phyloP scores from a whole-genome alignment of 2,113 vertebrate genomes.

The Xenopus laevis region DNA sequence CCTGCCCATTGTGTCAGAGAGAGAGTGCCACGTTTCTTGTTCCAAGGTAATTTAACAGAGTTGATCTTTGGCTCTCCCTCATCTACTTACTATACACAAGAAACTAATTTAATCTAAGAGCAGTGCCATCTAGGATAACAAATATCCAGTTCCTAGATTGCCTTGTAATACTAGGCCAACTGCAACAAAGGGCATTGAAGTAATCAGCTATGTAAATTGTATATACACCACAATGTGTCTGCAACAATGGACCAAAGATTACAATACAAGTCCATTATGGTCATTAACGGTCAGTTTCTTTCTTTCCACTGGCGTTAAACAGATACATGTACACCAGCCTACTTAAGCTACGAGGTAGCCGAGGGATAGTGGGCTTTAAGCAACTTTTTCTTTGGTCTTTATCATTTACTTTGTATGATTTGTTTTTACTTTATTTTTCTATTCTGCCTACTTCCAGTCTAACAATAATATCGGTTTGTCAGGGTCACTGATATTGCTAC shows the following conservation, averaged over 20 bases:
- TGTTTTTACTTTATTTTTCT: too few relatives aligned
- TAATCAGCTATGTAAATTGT: neutral
- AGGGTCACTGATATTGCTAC: too few relatives aligned
- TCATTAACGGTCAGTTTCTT: too few relatives aligned
- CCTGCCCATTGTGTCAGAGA: constrained; percentile 2
- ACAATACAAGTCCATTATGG: too few relatives aligned
- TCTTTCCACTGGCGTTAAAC: too few relatives aligned
- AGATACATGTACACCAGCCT: too few relatives aligned
- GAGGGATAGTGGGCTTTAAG: too few relatives aligned
- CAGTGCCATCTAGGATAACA: constrained; percentile 10
- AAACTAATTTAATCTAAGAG: constrained; percentile 4
- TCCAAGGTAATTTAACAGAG: constrained; percentile 18
- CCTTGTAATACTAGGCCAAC: neutral
- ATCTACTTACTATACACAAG: neutral
- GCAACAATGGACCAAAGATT: neutral
- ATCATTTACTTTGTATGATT: too few relatives aligned
- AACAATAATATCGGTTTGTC: too few relatives aligned
- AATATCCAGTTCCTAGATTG: constrained; percentile 8
- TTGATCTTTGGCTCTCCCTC: neutral
- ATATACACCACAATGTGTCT: neutral
- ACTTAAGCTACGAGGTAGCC: too few relatives aligned
- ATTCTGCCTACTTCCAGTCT: too few relatives aligned
- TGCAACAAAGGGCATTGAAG: neutral
- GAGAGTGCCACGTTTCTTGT: constrained; percentile 8
- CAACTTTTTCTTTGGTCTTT: too few relatives aligned